Percentiles rank a stretch among this genome's conserved stretches.
Conservation (phyloP, 2,888 invertebrate genomes). For the Apodemia duryi region DNA sequence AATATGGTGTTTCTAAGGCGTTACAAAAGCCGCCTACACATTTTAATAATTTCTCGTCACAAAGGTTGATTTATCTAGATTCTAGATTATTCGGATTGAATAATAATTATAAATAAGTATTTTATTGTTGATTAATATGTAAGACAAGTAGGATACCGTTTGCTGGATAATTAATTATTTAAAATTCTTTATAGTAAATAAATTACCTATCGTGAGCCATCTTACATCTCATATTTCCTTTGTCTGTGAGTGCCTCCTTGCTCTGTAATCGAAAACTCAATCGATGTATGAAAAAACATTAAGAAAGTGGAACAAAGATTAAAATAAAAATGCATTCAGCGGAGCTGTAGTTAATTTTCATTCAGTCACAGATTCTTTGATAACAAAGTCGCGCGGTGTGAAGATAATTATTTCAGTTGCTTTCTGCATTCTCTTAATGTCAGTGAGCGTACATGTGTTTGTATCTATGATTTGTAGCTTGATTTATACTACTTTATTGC, state of each 20-base stretch:
- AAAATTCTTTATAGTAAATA: not conserved
- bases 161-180: not conserved
- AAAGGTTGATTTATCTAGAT: not conserved
- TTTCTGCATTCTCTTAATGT: not conserved
- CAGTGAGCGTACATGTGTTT: not conserved
- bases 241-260: no score
- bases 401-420: not conserved
- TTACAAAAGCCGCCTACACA: not conserved
- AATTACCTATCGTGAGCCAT: no score
- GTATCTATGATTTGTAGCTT: not conserved
- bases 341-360: slow-evolving; percentile 1
- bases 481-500: no score
- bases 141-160: no score
- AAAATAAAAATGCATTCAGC: not conserved
- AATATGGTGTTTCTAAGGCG: not conserved
- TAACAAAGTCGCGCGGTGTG: not conserved
- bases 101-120: no score
- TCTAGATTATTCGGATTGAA: not conserved
- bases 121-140: no score
- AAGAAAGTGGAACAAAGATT: no score
- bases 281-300: no score
- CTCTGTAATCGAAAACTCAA: no score
- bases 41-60: not conserved
- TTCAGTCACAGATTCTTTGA: not conserved
- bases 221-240: no score